phyloP scores from a whole-genome alignment of 1,140 invertebrate species.

The Atopsyche davidsoni region DNA sequence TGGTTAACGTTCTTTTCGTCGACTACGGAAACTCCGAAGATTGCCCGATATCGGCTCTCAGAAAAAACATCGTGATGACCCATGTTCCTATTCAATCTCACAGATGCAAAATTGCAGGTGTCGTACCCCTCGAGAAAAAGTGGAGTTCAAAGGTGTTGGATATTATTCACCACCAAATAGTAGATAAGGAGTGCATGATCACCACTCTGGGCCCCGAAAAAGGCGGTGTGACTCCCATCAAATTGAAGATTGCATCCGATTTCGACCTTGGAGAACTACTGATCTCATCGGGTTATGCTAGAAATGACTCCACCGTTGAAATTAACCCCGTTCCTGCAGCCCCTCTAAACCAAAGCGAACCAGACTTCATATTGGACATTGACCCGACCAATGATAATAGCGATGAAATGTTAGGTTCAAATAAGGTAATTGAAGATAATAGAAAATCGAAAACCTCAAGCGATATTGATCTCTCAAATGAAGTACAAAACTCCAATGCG shows the following conservation, averaged over 20 bases:
- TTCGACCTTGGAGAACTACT: constrained; percentile 15
- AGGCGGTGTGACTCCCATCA: constrained; percentile 15
- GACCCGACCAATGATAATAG: neutral
- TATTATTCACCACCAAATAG: constrained; percentile 18
- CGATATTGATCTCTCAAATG: too few relatives aligned
- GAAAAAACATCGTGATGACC: constrained; percentile 52
- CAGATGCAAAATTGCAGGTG: constrained; percentile 42
- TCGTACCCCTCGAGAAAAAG: constrained; percentile 36
- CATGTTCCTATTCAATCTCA: constrained; percentile 54
- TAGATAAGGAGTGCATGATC: constrained; percentile 19
- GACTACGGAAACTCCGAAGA: constrained; percentile 59
- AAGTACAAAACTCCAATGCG: too few relatives aligned
- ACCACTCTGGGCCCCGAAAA: constrained; percentile 5
- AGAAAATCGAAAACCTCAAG: too few relatives aligned
- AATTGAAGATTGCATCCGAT: constrained; percentile 9
- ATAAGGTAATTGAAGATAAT: too few relatives aligned
- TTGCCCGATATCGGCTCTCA: constrained; percentile 46
- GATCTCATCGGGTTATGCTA: constrained; percentile 14
- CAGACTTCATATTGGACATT: neutral
- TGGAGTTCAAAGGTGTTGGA: constrained; percentile 32
- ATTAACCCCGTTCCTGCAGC: neutral
- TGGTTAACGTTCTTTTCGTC: constrained; percentile 51
- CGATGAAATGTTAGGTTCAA: neutral
- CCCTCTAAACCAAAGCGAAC: constrained; percentile 1
- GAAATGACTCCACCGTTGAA: too few relatives aligned